Base-by-base conservation (phyloP, 2,888 invertebrate genomes). In the Pharmacophagus antenor region DNA sequence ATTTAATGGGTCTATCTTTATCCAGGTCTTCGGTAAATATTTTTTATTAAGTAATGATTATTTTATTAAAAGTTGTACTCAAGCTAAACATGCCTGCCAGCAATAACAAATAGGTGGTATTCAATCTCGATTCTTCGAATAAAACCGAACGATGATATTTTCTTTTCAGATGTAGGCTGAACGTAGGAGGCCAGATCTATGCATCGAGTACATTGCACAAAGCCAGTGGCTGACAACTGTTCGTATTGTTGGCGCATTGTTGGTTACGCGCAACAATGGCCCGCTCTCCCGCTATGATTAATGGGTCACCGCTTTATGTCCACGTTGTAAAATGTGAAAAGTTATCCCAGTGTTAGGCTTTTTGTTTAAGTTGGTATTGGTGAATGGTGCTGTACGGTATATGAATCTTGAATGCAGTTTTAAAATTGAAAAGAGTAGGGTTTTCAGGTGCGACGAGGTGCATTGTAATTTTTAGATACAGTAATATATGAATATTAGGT, bases 191-290 rank as follows among this genome's bases (percentile, higher is more conserved):
- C 80, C 80, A 79, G 79, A 85, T 80, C 76, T 75, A 73, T 77
- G 76, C 71, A 84, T 83, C 78, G 80, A 79, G 74, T 76, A 73
- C 78, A 76, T 79, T 70, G 79, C 80, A 85, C 83, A 84, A 85
- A 80, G 79, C 76, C 71, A 67, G 64, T 62, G 67, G 69, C 73
- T 77, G 80, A 81, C 84, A 80, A 77, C 82, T 77, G 80, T 76
- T 77, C 80, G 68, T 77, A 76, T 84, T 82, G 57, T 51, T 44
- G 74, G 67, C 67, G 80, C 69, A 82, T 86, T 85, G 84, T 84
- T 76, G 73, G 65, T 64, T 63, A 62, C 65, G 64, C 62, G 67
- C 70, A 73, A 79, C 76, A 77, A 79, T 77, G 67, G 70, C 58
- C 61, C 64, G 63, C 62, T 66, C 68, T 65, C 66, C 64, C 67